These are phyloP conservation scores for Chelon labrosus DNA, from an alignment of 2,797 vertebrate genomes.

Conservation along the genomic window DNA sequence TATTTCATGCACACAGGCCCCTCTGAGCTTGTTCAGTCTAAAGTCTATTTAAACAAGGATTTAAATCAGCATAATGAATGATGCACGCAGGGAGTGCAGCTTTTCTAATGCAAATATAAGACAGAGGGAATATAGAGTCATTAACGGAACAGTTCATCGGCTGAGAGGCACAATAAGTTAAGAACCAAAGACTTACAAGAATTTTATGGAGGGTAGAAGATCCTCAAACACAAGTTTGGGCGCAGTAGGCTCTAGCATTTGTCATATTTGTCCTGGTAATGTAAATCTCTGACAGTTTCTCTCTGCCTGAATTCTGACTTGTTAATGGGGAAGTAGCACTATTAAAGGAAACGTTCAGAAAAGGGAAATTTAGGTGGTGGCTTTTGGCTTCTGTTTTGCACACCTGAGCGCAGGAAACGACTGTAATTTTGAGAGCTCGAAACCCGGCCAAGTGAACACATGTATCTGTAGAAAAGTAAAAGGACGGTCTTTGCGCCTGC, in stretches of 20 bases:
- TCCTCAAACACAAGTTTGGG: conserved; percentile 13
- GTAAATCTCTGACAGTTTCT: not conserved
- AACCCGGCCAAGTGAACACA: not conserved
- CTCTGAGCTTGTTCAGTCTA: conserved; percentile 69
- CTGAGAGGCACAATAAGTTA: conserved; percentile 32
- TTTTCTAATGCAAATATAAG: conserved; percentile 68
- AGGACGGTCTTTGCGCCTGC: not conserved
- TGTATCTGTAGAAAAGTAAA: too few species aligned
- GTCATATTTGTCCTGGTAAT: conserved; percentile 7
- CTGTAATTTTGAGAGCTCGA: not conserved
- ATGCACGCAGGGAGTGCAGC: conserved; percentile 58
- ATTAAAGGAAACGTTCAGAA: not conserved
- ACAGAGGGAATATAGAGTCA: conserved; percentile 43
- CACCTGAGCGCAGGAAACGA: not conserved
- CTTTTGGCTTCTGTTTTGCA: not conserved
- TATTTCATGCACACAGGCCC: conserved; percentile 69
- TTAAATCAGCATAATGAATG: conserved; percentile 75
- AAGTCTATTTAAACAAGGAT: conserved; percentile 83
- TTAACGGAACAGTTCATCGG: conserved; percentile 55
- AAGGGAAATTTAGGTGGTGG: not conserved
- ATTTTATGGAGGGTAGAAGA: not conserved
- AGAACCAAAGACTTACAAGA: conserved; percentile 27
- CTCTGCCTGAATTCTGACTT: not conserved
- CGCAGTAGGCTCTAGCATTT: not conserved
- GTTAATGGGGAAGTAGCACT: not conserved